Percentiles rank a stretch among this genome's conserved stretches.
Evolutionary conservation across 1,140 invertebrate species (phyloP).

Genomic region (Philopotamus ludificatus): DNA sequence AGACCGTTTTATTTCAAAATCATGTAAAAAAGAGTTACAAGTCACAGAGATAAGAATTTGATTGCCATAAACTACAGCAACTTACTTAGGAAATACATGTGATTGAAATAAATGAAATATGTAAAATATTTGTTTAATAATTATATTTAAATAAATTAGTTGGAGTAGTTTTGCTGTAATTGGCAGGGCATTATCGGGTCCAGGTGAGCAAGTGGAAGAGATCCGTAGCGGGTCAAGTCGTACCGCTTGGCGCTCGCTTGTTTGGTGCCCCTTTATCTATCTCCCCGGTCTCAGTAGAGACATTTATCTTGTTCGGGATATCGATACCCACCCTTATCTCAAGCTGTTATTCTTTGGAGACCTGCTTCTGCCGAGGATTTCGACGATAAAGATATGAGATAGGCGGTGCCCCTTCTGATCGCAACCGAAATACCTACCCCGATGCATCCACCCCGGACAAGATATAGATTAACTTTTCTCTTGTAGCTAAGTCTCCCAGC

Average conservation of each 20-base stretch:
- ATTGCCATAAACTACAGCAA: no score
- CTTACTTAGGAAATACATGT: no score
- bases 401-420: conserved; percentile 10
- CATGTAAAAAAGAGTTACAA: no score
- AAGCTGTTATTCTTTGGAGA: conserved; percentile 36
- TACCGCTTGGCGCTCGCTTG: conserved; percentile 18
- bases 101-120: no score
- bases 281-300: conserved; percentile 30
- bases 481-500: no score
- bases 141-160: no score
- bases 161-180: neutral
- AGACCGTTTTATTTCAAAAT: no score
- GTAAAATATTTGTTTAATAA: no score
- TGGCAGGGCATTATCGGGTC: neutral
- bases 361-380: conserved; percentile 26
- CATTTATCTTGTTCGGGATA: conserved; percentile 42
- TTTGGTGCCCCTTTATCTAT: conserved; percentile 33
- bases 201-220: conserved; percentile 9
- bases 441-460: neutral
- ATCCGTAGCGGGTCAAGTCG: conserved; percentile 15
- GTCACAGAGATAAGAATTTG: no score
- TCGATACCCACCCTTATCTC: conserved; percentile 37
- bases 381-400: conserved; percentile 34
- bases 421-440: conserved; percentile 5
- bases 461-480: neutral